Evolutionary conservation across 2,113 vertebrate genomes (phyloP).

Genomic region (Pseudopodoces humilis): DNA sequence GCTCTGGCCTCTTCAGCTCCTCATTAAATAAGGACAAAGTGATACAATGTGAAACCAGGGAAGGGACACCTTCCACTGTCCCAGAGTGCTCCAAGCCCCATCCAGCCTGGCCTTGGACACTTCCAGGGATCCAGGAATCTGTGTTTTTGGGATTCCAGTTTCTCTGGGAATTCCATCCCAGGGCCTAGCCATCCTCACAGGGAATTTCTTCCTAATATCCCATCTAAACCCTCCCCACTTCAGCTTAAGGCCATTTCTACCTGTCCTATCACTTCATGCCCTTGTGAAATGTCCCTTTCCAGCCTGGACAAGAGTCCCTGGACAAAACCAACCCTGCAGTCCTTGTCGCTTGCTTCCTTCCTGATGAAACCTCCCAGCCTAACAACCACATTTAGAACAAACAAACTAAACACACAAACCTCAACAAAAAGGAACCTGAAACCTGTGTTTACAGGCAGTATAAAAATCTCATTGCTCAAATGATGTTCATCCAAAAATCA

Average conservation of each 20-base stretch:
- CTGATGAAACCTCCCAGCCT: background rate
- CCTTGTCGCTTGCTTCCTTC: background rate
- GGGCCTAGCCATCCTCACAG: fast-evolving
- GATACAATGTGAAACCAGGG: fast-evolving
- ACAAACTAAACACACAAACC: background rate
- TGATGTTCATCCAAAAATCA: background rate
- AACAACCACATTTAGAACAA: background rate
- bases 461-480: background rate
- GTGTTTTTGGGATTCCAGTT: too few relatives aligned
- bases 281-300: background rate
- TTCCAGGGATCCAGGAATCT: background rate
- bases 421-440: background rate
- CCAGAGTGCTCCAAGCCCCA: background rate
- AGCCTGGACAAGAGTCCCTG: background rate
- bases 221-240: too few relatives aligned
- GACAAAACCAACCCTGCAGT: background rate
- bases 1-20: background rate
- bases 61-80: background rate
- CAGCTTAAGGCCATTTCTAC: background rate
- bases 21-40: background rate
- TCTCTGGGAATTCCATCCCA: too few relatives aligned
- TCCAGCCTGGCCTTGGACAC: background rate
- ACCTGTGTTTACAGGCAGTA: background rate
- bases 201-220: background rate
- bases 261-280: background rate